Evolutionary conservation across 1,140 invertebrate species (phyloP), one percentile per base, ranked within the genome.

Genomic region (Micrasema longulum): DNA sequence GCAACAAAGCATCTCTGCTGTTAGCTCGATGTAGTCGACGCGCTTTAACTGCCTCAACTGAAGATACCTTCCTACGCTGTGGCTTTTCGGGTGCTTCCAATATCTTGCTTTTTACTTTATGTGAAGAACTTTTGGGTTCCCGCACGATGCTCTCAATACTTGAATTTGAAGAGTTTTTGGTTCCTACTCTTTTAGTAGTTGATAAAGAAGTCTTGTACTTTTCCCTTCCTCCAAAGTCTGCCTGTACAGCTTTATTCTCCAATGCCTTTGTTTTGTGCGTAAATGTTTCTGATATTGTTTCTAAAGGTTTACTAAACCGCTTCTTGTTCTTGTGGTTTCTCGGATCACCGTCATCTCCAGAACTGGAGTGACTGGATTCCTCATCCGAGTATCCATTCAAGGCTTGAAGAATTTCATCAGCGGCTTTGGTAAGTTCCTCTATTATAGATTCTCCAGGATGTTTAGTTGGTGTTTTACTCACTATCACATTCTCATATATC

Each of bases 381-480:
- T 85, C 85, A 53, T 86, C 84, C 0, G 84, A 83, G 67, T 86
- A 86, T n/a, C 84, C 86, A 60, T 86, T 85, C 0, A 86, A 82
- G 10, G 83, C 85, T 76, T 83, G 78, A 6, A 87, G 75, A 52
- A 87, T 86, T 78, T 86, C 80, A 78, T 86, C 85, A 6, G 86
- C 86, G 12, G 86, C 85, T 76, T 81, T 83, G 5, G 85, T 87
- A 48, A 87, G 76, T 73, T 86, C 85, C 50, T 86, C 84, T 50
- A 87, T 76, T 48, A 87, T 85, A 1, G 76, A 76, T 69, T 77
- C 76, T 50, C 80, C 79, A 2, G 75, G 71, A 68, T 35, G 77
- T 26, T 73, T 76, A 36, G 18, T 11, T 4, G 16, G 31, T 11
- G 18, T 35, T 23, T 31, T 65, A 26, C 50, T 65, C 7, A 50